Evolutionary conservation across 2,888 invertebrate genomes (phyloP), one percentile per base, ranked within the genome.

Genomic region (Lasius fuliginosus): DNA sequence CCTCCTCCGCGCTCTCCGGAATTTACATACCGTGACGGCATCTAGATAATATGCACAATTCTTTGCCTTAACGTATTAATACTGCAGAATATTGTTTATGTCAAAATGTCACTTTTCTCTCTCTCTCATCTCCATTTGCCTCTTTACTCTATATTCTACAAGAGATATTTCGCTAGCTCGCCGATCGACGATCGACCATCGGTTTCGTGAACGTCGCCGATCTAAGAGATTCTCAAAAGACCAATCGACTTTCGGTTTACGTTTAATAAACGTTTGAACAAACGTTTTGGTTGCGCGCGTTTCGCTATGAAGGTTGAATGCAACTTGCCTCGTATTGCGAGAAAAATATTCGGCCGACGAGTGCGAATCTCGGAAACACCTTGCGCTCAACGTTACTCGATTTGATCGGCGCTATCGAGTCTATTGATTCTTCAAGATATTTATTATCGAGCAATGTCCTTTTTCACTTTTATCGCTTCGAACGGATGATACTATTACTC

Each of bases 21-120:
- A 67, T 88, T 86, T 84, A 86, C 88, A 88, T 82, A 87, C 81
- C 88, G 73, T 85, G 77, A 64, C 73, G 82, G 65, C 82, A 83
- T 90, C 86, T 86, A 87, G 83, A 86, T 85, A 90, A 84, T 90
- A 90, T 90, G 90, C 90, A 90, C 90, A 90, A 90, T 89, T 86
- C 69, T 84, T 87, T 84, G 67, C 82, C 93, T 94, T 94, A 93
- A 91, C 90, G 91, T 94, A 94, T 93, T 94, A 94, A 94, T 94
- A 94, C 94, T 94, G 94, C 90, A 92, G 92, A 92, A 94, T 92
- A 93, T 93, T 92, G 90, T 92, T 92, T 93, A 91, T 91, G 90
- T 90, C 90, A 91, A 90, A 90, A 92, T 88, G 53, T 89, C 86
- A 74, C 73, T 86, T 74, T 76, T 84, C 36, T 36, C 36, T 49